phyloP scores from a whole-genome alignment of 2,113 vertebrate genomes.

The Prinia subflava region DNA sequence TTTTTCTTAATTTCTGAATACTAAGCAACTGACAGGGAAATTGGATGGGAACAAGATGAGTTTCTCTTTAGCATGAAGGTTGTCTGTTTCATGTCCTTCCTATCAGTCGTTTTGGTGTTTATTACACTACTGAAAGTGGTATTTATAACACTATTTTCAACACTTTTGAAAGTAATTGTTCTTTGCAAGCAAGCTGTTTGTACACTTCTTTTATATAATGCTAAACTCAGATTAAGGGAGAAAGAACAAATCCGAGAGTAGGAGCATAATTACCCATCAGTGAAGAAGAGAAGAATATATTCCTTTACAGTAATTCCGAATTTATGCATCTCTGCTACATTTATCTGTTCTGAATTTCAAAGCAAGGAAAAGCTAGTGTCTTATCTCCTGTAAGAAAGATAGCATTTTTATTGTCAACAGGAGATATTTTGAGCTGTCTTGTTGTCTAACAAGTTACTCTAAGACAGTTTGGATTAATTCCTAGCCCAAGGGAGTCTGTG shows the following conservation, averaged over 20 bases:
- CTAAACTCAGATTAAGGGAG: not conserved
- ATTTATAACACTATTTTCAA: not conserved
- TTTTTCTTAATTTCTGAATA: not conserved
- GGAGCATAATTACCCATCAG: not conserved
- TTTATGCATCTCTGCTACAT: not conserved
- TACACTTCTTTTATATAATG: not conserved
- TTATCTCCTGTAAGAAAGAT: not conserved
- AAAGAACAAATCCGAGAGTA: not conserved
- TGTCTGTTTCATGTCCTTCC: not conserved
- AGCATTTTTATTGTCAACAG: not conserved
- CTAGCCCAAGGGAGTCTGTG: not conserved
- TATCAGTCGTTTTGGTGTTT: not conserved
- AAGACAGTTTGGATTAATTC: not conserved
- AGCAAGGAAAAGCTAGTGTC: not conserved
- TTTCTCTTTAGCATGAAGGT: not conserved
- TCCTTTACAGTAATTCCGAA: not conserved
- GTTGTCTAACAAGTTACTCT: not conserved
- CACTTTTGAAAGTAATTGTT: not conserved
- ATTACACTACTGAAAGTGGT: not conserved
- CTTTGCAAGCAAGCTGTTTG: not conserved
- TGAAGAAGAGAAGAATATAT: not conserved
- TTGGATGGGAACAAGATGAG: not conserved
- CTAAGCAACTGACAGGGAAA: not conserved
- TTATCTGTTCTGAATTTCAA: not conserved
- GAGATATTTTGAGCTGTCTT: not conserved